Base-by-base conservation (phyloP, 1,140 invertebrate species). In the Apocrypta bakeri region DNA sequence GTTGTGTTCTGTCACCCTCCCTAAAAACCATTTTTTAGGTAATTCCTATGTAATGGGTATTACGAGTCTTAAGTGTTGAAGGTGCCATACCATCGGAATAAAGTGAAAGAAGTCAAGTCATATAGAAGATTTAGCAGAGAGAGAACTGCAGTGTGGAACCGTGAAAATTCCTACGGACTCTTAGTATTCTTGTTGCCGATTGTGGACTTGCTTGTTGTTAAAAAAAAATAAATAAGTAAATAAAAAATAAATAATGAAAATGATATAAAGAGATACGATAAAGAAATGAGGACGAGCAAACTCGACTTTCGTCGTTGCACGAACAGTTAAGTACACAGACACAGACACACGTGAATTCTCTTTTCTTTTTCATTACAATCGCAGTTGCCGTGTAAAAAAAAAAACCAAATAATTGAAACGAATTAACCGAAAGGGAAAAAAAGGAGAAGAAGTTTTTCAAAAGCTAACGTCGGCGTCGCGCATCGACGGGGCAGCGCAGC, bases 331-430 rank as follows among this genome's bases (percentile, higher is more conserved):
- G 77, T 56, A 56, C 48, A 56, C 48, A 56, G 48, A 56, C 48
- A 56, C 48, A 56, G 48, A 56, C 81, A 69, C 84, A 80, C 42
- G 79, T 48, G 61, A 84, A 82, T 84, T 63, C 48, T 75, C 66
- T 72, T 72, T 66, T 12, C n/a, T 76, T 56, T 83, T 85, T 86
- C 81, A 48, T 81, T 83, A 83, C 80, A 74, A 83, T 86, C 79
- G 83, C 31, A 64, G 71, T 82, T 76, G 61, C 63, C 42, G 69
- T 40, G 80, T 82, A 76, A 2, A 61, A 82, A 82, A 76, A 2
- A 61, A 82, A 82, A 76, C n/a, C n/a, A 74, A 72, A 64, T n/a
- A 80, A 64, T 25, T 1, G 29, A 69, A 40, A 21, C n/a, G 21
- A 56, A n/a, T 56, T 48, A 1, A 48, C n/a, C n/a, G 12, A 68